Conservation (phyloP, 2,888 invertebrate species). For the Tuta absoluta region DNA sequence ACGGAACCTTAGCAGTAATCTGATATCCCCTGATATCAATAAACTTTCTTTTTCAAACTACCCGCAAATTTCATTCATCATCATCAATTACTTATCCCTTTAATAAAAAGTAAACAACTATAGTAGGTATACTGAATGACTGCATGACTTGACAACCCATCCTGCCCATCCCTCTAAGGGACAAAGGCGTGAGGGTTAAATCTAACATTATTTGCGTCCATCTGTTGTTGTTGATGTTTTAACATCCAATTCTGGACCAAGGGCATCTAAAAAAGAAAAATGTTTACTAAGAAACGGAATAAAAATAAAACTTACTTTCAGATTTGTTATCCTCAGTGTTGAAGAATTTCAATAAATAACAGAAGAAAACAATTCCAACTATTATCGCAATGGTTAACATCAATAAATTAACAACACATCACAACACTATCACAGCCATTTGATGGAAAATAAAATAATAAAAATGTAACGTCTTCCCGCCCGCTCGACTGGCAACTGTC, state of each 20-base stretch:
- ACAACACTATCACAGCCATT: slow-evolving; percentile 61
- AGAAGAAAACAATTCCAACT: slow-evolving; percentile 52
- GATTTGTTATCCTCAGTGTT: slow-evolving; percentile 36
- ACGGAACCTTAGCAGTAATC: no score
- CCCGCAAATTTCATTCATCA: no score
- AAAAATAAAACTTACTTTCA: slow-evolving; percentile 48
- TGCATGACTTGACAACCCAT: background rate
- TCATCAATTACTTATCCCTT: no score
- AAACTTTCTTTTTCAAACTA: no score
- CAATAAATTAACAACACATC: slow-evolving; percentile 61
- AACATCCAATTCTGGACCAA: background rate
- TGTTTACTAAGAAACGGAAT: background rate
- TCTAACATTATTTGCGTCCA: background rate
- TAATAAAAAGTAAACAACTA: no score
- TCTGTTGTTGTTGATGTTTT: background rate
- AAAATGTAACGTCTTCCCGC: slow-evolving; percentile 60
- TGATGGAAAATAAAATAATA: slow-evolving; percentile 39
- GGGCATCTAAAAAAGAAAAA: background rate
- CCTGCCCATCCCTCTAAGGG: background rate
- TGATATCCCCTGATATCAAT: no score
- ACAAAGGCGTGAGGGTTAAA: background rate
- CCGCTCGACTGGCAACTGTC: slow-evolving; percentile 57
- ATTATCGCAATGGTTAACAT: slow-evolving; percentile 64
- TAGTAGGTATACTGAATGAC: no score
- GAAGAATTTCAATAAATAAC: slow-evolving; percentile 53